Evolutionary conservation across 2,888 invertebrate genomes (phyloP), one percentile per base, ranked within the genome.

Genomic region (Cordylochernes scorpioides): DNA sequence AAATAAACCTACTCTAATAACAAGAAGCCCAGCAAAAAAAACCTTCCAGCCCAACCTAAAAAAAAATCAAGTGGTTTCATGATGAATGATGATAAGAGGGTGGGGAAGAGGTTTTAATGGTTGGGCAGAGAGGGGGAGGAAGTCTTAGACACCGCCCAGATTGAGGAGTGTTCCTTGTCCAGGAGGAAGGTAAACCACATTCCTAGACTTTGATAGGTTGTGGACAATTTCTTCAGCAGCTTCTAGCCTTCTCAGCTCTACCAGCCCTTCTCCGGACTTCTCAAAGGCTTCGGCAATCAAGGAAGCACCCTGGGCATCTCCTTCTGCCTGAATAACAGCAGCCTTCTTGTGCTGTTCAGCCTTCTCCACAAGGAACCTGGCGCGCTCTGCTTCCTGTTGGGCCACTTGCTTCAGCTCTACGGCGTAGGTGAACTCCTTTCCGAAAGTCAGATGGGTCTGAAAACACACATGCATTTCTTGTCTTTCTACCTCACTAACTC

Each of bases 351-450:
- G 75, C 57, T 99, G 97, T 56, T 99, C 97, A 10, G 94, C 97
- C 53, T 86, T 91, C 55, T 99, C 97, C 42, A 99, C 97, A 27
- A 91, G 63, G 59, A 88, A 99, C 48, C 91, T 67, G 4, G 97
- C 97, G 50, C 88, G 75, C 53, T 99, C 97, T 0, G 97, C 97
- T 27, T 99, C 97, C 54, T 99, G 97, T 53, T 99, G 97, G 0
- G 97, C 97, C 1, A 99, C 97, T 58, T 97, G 97, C 57, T 99
- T 99, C 64, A 88, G 67, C 59, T 99, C 97, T 25, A 99, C 97
- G 40, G 97, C 97, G 47, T 71, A 73, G 5, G 94, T 94, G 59
- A 99, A 99, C 57, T 99, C 97, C 51, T 77, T 74, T 34, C 97
- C 97, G 54, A 99, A 99, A 12, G 94, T 88, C 53, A 97, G 68